Conservation (phyloP, 2,797 vertebrate species). For the Muscicapa comitata region DNA sequence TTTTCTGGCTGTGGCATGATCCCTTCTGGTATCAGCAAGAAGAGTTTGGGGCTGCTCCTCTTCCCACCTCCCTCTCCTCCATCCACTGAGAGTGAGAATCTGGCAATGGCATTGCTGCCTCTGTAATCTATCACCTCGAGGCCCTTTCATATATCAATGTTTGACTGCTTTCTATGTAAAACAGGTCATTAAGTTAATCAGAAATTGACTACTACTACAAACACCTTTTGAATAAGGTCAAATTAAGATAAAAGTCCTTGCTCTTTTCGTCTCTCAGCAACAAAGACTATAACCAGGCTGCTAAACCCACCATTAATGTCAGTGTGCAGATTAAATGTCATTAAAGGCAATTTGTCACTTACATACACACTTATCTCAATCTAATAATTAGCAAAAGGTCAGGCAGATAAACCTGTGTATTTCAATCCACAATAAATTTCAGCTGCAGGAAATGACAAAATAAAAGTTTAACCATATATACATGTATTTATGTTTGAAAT, state of each 20-base stretch:
- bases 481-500: constrained; percentile 2
- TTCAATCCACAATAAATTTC: constrained; percentile 50
- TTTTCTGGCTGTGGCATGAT: neutral
- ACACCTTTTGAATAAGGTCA: constrained; percentile 75
- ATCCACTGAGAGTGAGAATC: neutral
- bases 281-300: constrained; percentile 61
- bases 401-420: constrained; percentile 66
- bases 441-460: constrained; percentile 48
- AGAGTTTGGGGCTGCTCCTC: neutral
- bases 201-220: constrained; percentile 70
- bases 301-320: constrained; percentile 71
- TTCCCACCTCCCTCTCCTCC: neutral
- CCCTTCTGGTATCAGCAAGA: neutral
- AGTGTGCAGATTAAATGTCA: constrained; percentile 72
- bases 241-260: constrained; percentile 73
- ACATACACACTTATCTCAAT: constrained; percentile 70
- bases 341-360: constrained; percentile 77
- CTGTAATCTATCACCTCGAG: neutral
- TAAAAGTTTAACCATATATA: neutral
- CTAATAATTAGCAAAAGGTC: constrained; percentile 77
- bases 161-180: constrained; percentile 71
- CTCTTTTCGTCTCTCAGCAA: constrained; percentile 60
- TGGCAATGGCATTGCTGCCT: neutral
- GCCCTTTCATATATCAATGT: constrained; percentile 65
- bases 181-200: constrained; percentile 75